A percentile compares a stretch with the other conserved stretches of the same genome.
Evolutionary conservation across 2,888 invertebrate genomes (phyloP).

Genomic region (Oscheius sp.): DNA sequence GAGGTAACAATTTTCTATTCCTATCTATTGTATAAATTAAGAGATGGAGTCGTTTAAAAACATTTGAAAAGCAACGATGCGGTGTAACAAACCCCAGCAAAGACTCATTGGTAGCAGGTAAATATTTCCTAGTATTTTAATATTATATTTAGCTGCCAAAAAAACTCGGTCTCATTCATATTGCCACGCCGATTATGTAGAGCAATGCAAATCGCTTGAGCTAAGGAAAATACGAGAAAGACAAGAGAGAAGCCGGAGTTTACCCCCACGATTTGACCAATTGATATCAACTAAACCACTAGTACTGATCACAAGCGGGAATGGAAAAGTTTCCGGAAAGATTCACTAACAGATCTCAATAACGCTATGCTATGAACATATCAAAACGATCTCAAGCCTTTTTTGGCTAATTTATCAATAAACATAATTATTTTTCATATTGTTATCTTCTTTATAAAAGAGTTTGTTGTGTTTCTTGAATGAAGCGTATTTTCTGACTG

Average conservation of each 20-base stretch:
- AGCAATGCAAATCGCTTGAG: not conserved
- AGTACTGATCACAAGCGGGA: not conserved
- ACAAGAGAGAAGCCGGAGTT: not conserved
- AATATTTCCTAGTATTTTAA: too few species aligned
- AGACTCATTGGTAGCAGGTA: not conserved
- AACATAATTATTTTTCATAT: not conserved
- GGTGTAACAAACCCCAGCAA: slow-evolving; percentile 4
- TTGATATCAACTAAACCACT: slow-evolving; percentile 3
- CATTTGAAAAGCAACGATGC: not conserved
- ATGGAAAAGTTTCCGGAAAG: not conserved
- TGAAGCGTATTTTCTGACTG: slow-evolving; percentile 13
- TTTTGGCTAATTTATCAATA: not conserved
- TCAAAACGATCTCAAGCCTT: too few species aligned
- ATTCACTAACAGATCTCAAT: not conserved
- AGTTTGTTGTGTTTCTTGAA: slow-evolving; percentile 29
- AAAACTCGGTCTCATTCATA: slow-evolving; percentile 12
- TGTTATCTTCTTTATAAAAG: slow-evolving; percentile 4
- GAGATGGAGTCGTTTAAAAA: slow-evolving; percentile 26
- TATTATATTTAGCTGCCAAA: not conserved
- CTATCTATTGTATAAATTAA: too few species aligned
- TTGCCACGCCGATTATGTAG: not conserved
- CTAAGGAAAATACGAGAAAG: not conserved
- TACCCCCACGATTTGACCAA: not conserved
- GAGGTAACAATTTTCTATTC: not conserved
- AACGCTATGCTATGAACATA: not conserved